Percentiles rank a stretch among this genome's conserved stretches.
phyloP scores from a whole-genome alignment of 2,888 invertebrate genomes.

The Terebella lapidaria region DNA sequence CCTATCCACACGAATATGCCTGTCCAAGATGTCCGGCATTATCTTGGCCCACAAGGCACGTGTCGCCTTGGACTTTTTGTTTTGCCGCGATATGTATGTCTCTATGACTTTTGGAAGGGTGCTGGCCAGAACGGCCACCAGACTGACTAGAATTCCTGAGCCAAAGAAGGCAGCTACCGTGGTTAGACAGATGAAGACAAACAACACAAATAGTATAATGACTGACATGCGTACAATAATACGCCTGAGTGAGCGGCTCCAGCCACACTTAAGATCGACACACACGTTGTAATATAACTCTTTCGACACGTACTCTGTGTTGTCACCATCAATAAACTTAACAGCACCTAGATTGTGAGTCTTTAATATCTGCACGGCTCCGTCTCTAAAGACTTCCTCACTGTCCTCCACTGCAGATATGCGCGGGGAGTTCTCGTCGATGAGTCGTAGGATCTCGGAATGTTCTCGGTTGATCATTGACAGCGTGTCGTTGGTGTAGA shows the following conservation, averaged over 20 bases:
- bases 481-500: conserved; percentile 25
- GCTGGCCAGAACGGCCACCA: conserved; percentile 14
- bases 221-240: conserved; percentile 16
- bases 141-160: conserved; percentile 15
- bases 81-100: conserved; percentile 4
- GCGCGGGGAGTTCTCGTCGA: conserved; percentile 30
- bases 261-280: conserved; percentile 24
- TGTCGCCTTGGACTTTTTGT: background rate
- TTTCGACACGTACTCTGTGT: conserved; percentile 29
- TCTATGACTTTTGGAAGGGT: conserved; percentile 21
- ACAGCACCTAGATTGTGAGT: conserved; percentile 30
- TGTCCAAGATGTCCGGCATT: conserved; percentile 27
- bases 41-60: conserved; percentile 26
- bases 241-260: conserved; percentile 20
- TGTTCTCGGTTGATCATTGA: conserved; percentile 22
- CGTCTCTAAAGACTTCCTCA: conserved; percentile 21
- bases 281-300: conserved; percentile 30
- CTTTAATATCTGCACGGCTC: conserved; percentile 24
- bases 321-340: conserved; percentile 31
- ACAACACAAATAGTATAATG: conserved; percentile 17
- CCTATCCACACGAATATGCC: conserved; percentile 27
- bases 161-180: conserved; percentile 18
- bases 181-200: conserved; percentile 20
- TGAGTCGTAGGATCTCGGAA: conserved; percentile 24
- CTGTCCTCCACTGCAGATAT: conserved; percentile 27